Conservation (phyloP, 2,888 invertebrate species). For the Cephus spinipes region DNA sequence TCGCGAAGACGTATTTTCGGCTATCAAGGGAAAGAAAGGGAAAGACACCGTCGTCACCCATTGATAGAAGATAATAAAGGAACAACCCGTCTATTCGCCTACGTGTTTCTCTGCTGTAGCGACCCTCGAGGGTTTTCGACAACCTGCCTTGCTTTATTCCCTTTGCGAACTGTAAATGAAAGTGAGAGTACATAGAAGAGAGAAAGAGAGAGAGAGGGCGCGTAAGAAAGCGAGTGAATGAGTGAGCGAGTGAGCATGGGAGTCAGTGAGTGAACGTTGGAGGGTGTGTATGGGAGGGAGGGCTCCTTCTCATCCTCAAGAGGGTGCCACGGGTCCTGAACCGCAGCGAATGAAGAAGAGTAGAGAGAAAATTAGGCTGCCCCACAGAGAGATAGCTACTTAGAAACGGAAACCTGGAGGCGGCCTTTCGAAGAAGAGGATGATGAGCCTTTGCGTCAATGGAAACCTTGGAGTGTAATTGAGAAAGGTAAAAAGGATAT, state of each 20-base stretch:
- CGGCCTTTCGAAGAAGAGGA: background rate
- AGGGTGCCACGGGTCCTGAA: background rate
- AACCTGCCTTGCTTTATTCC: background rate
- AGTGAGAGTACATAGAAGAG: background rate
- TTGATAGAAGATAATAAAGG: constrained; percentile 5
- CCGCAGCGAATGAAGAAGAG: constrained; percentile 4
- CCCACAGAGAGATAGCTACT: constrained; percentile 18
- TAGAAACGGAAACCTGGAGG: background rate
- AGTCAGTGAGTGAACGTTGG: background rate
- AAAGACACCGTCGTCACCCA: background rate
- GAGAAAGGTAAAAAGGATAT: background rate
- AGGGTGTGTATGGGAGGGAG: background rate
- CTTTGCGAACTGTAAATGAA: background rate
- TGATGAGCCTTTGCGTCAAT: background rate
- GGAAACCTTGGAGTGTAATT: background rate
- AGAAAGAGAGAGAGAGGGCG: too few relatives aligned
- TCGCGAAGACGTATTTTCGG: background rate
- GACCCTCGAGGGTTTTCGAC: background rate
- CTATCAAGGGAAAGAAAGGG: background rate
- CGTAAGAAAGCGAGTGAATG: background rate
- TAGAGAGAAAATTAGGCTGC: constrained; percentile 38
- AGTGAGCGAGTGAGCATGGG: too few relatives aligned
- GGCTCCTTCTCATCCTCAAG: constrained; percentile 2
- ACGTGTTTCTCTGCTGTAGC: background rate
- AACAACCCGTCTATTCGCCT: background rate